Percentiles rank a stretch among this genome's conserved stretches.
Evolutionary conservation across 2,888 invertebrate species (phyloP).

Genomic region (Lymantria dispar): DNA sequence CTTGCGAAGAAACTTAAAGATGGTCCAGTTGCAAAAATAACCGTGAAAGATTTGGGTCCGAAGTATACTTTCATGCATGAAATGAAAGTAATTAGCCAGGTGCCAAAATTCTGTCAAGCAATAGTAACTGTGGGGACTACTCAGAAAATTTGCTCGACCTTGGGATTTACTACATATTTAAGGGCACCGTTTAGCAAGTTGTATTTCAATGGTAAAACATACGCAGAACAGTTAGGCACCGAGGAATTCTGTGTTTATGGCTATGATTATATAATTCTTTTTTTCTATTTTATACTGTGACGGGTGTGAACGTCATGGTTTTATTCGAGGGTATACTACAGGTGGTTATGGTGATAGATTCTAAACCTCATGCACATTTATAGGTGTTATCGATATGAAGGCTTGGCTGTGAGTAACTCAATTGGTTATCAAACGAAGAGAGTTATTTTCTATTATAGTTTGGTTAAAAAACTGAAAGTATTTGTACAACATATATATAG

Average conservation of each 20-base stretch:
- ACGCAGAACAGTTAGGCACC: not conserved
- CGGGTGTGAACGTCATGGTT: no score
- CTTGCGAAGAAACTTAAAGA: conserved; percentile 63
- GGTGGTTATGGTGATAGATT: no score
- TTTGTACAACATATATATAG: no score
- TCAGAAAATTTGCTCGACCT: not conserved
- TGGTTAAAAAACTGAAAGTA: no score
- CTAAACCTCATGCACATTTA: no score
- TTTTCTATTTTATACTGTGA: not conserved
- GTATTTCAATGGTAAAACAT: not conserved
- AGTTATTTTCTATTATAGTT: no score
- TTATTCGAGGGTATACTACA: no score
- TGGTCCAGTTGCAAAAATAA: conserved; percentile 48
- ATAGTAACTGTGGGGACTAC: not conserved
- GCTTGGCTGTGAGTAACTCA: no score
- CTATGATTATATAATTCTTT: not conserved
- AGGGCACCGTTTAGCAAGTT: not conserved
- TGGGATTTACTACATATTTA: not conserved
- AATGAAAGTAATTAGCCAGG: not conserved
- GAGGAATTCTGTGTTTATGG: not conserved
- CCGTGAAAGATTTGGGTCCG: conserved; percentile 53
- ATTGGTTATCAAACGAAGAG: no score
- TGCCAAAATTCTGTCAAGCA: not conserved
- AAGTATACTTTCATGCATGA: conserved; percentile 34
- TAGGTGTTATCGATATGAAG: no score